Base-by-base conservation (phyloP, 2,797 vertebrate species). In the Alauda arvensis region DNA sequence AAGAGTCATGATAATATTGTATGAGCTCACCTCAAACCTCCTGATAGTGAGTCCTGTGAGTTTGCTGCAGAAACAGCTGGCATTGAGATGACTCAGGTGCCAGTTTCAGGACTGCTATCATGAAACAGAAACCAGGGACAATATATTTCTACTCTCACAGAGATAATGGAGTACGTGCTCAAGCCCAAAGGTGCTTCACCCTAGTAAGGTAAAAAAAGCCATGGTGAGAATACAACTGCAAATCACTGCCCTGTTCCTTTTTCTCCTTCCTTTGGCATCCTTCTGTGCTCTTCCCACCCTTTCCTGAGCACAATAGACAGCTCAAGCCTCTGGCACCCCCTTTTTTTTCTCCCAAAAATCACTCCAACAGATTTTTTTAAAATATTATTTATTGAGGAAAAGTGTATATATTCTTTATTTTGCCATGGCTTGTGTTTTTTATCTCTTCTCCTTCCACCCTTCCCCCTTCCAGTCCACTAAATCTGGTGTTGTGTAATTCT, bases 151-250 rank as follows among this genome's bases (percentile, higher is more conserved):
- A 13, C 5, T 1, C 5, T 45, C 42, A 53, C 18, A 46, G 33
- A 42, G 6, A 28, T 0, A 31, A 19, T 0, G 25, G 8, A 28
- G 20, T 17, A 34, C 0, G 0, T 70, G 53, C 9, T 70, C 9
- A 55, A 43, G 18, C 9, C 52, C 16, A 26, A 55, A 69, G 16
- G 4, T 39, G 8, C 7, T 70, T 79, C 16, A 40, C 4, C 13
- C 23, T 70, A 52, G 3, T 15, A 61, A 74, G 26, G 8, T 20
- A 10, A 51, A 61, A 66, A 43, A 49, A 37, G 2, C 12, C 1
- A 0, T 21, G 3, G 4, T 72, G 18, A 77, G 15, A 70, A 14
- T 31, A 24, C 16, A 67, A 48, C 14, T 14, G 11, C 5, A 57
- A 25, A 68, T 2, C 6, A 18, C 4, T 33, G 10, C 33, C 31